Conservation (phyloP, 2,113 vertebrate genomes). For the Bettongia penicillata region DNA sequence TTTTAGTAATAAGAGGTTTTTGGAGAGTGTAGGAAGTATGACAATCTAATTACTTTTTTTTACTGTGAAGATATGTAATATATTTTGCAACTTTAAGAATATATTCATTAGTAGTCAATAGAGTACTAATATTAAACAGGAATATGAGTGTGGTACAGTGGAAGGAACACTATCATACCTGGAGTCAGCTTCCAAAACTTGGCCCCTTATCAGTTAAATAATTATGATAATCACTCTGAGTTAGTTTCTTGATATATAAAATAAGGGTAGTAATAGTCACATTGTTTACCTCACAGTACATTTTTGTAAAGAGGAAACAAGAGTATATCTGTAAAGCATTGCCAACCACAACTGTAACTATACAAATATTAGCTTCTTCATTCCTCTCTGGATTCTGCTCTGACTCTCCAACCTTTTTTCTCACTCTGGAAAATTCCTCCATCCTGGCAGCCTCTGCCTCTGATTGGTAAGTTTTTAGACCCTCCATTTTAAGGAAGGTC, state of each 20-base stretch:
- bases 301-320: background rate
- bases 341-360: background rate
- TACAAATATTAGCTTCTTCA: background rate
- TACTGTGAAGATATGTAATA: background rate
- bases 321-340: background rate
- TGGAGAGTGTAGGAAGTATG: background rate
- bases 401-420: background rate
- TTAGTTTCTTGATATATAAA: background rate
- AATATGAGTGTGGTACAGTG: background rate
- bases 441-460: background rate
- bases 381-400: background rate
- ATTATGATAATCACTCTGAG: background rate
- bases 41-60: background rate
- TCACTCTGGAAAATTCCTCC: background rate
- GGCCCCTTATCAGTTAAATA: background rate
- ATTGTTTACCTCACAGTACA: background rate
- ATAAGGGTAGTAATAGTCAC: background rate
- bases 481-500: background rate
- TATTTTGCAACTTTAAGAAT: background rate
- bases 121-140: background rate
- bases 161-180: background rate
- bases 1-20: background rate
- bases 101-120: background rate
- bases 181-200: background rate
- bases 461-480: background rate